Evolutionary conservation across 92 coral and sea anemone species (phyloP), one percentile per base, ranked within the genome.

Genomic region (Parazoanthus atlanticus): DNA sequence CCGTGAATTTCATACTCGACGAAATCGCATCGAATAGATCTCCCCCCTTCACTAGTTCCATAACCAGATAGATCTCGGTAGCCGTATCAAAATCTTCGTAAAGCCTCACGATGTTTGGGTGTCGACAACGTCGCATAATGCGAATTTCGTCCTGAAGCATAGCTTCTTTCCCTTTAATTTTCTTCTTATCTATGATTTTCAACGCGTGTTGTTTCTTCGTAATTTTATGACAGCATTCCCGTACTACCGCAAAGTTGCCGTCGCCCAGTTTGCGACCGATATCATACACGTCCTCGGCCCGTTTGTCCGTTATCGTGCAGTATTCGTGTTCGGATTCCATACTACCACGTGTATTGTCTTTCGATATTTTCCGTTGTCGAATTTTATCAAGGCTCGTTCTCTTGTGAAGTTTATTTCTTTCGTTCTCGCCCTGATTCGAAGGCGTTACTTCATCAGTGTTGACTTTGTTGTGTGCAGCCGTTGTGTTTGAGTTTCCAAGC

Each of bases 11-110:
- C 58, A 97, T 96, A 26, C 94, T 93, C 9, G 96, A 92, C 3
- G 99, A 97, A 76, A 97, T 95, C 29, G 98, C 98, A 78, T 97
- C 99, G 74, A 97, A 97, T 25, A 97, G 84, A 81, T 97, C 99
- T 49, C 99, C 99, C 1, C 99, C 99, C 29, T 83, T 88, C 28
- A 97, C 89, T 3, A 95, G 80, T 80, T 97, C 98, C 99, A 97
- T 97, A 0, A 96, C 96, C 64, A 97, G 92, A 70, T 93, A 95
- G 58, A 95, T 93, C 19, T 97, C 97, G 3, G 93, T 93, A 1
- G 90, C 8, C 0, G 99, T 89, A 41, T 97, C 98, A 71, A 86
- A 94, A 76, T 94, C 98, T 72, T 97, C 98, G 84, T 90, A 97
- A 40, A 97, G 91, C 46, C 94, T 94, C 11, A 93, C 99, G 67